A percentile compares a stretch with the other conserved stretches of the same genome.
Conservation (phyloP, 1,140 invertebrate genomes). For the Pseudomyrmex pallidus region DNA sequence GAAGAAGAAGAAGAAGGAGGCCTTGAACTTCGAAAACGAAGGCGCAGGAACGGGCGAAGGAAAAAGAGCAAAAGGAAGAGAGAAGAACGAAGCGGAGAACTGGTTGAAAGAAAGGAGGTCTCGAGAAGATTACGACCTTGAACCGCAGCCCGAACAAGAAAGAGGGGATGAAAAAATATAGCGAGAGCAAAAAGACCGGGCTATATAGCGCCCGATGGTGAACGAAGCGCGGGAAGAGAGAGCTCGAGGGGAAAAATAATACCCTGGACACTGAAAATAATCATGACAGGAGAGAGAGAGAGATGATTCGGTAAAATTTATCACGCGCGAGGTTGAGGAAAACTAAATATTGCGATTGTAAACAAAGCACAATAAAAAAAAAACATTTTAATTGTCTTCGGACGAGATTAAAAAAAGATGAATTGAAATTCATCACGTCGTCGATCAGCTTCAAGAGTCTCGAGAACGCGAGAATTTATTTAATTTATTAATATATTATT, state of each 20-base stretch:
- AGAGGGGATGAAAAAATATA: conserved; percentile 62
- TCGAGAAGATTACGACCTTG: conserved; percentile 59
- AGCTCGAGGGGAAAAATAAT: conserved; percentile 56
- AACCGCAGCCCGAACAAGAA: conserved; percentile 55
- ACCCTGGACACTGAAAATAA: conserved; percentile 52
- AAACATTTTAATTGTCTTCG: background rate
- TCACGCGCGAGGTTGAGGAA: conserved; percentile 20
- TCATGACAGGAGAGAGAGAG: conserved; percentile 16
- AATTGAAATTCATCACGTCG: background rate
- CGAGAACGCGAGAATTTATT: background rate
- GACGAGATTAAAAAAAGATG: background rate
- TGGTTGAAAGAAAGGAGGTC: conserved; percentile 62
- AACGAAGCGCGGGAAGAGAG: conserved; percentile 48
- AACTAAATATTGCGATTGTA: conserved; percentile 28
- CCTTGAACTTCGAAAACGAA: conserved; percentile 61
- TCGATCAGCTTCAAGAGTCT: background rate
- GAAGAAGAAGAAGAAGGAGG: conserved; percentile 42
- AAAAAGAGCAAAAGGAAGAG: conserved; percentile 50
- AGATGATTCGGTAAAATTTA: conserved; percentile 56
- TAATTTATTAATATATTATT: too few relatives aligned
- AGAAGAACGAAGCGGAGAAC: conserved; percentile 32
- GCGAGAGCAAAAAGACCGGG: conserved; percentile 45
- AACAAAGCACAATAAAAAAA: conserved; percentile 21
- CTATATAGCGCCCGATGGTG: conserved; percentile 34
- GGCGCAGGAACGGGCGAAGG: conserved; percentile 44